Evolutionary conservation across 2,888 invertebrate species (phyloP), one percentile per base, ranked within the genome.

Genomic region (Ophioninae sp.): DNA sequence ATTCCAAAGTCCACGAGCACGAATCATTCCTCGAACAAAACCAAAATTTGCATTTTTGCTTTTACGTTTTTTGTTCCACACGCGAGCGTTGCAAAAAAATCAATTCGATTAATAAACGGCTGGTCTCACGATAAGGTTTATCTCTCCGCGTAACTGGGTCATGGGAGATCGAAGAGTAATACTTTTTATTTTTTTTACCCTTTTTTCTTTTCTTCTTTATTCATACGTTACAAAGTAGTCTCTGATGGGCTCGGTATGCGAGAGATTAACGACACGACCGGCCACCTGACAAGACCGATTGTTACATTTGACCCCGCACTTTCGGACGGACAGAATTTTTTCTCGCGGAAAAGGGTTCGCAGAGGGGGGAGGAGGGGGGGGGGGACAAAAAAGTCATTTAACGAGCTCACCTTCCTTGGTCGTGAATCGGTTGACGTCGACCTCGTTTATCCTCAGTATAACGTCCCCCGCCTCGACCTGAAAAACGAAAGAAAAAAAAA

Each of bases 381-480:
- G 8, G 20, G 0, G 7, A 50, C 62, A 64, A 62, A 50, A 64
- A 62, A 23, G 72, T 69, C 72, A 62, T 74, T 41, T 41, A 79
- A 85, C 86, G 37, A 77, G 93, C 94, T 94, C 94, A 97, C 97
- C 97, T 96, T 98, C 98, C 95, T 97, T 97, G 93, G 97, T 98
- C 94, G 96, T 97, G 94, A 97, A 96, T 94, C 97, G 96, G 94
- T 97, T 96, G 91, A 98, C 98, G 94, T 98, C 97, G 92, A 97
- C 97, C 94, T 97, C 97, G 94, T 98, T 98, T 93, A 98, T 97
- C 95, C 97, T 97, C 93, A 98, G 95, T 94, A 98, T 97, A 92
- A 98, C 96, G 94, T 98, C 98, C 90, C 98, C 98, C 91, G 98
- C 97, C 95, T 98, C 97, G 92, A 98, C 96, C 98, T 98, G 95